Conservation (phyloP, 2,888 invertebrate species). For the Graphium colonna region DNA sequence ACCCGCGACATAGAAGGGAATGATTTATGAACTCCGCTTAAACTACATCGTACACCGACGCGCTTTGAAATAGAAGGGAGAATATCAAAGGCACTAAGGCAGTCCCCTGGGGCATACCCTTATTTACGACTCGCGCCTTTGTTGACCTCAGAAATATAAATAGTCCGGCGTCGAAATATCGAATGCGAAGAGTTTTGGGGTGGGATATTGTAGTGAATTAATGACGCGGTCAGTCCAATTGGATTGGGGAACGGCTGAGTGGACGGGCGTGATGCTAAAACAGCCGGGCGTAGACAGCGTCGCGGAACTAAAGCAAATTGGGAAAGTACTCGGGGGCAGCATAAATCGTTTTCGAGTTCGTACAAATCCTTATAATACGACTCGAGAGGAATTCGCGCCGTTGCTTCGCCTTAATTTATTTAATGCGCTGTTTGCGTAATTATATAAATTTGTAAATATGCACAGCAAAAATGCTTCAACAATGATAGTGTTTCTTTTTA, state of each 20-base stretch:
- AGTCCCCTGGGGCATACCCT: slow-evolving; percentile 60
- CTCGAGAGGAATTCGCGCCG: slow-evolving; percentile 11
- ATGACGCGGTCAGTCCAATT: slow-evolving; percentile 73
- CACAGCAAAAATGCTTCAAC: too few species aligned
- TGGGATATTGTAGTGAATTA: slow-evolving; percentile 75
- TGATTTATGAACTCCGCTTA: slow-evolving; percentile 69
- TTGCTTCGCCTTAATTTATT: slow-evolving; percentile 17
- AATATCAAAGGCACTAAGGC: slow-evolving; percentile 75
- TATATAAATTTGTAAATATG: not conserved
- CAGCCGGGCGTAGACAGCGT: slow-evolving; percentile 64
- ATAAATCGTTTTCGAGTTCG: slow-evolving; percentile 20
- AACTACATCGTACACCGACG: slow-evolving; percentile 61
- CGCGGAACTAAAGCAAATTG: slow-evolving; percentile 63
- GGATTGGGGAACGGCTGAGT: slow-evolving; percentile 61
- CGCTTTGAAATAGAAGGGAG: slow-evolving; percentile 75
- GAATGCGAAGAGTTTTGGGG: slow-evolving; percentile 72
- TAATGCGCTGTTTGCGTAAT: slow-evolving; percentile 1
- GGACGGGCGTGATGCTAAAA: slow-evolving; percentile 63
- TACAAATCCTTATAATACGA: slow-evolving; percentile 21
- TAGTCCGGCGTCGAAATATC: slow-evolving; percentile 75
- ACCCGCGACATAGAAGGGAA: slow-evolving; percentile 46
- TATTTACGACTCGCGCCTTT: slow-evolving; percentile 72
- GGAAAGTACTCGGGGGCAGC: slow-evolving; percentile 27
- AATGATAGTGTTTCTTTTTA: too few species aligned
- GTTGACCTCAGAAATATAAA: slow-evolving; percentile 74